Conservation (phyloP, 2,888 invertebrate genomes). For the Drosophila formosana region DNA sequence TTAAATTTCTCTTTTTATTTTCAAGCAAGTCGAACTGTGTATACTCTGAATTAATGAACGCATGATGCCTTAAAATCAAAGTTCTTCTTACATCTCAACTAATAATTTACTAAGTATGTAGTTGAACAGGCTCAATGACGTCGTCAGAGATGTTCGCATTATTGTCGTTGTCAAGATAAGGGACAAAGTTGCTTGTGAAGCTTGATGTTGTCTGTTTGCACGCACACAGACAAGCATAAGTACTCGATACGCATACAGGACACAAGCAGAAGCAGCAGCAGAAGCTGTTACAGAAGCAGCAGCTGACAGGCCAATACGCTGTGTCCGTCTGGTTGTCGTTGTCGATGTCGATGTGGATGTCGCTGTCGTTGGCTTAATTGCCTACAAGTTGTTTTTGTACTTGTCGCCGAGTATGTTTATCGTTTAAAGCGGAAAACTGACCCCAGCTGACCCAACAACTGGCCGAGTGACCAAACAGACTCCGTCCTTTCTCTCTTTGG, state of each 20-base stretch:
- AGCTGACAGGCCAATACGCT: conserved; percentile 62
- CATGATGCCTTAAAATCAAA: neutral
- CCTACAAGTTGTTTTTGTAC: conserved; percentile 73
- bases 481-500: conserved; percentile 37
- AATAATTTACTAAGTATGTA: neutral
- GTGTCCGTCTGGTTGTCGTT: conserved; percentile 12
- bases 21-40: neutral
- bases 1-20: neutral
- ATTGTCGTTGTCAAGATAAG: conserved; percentile 31
- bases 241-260: conserved; percentile 6
- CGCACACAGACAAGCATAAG: conserved; percentile 3
- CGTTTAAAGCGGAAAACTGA: conserved; percentile 71
- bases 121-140: conserved; percentile 18
- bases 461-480: conserved; percentile 17
- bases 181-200: conserved; percentile 2
- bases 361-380: conserved; percentile 61
- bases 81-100: neutral
- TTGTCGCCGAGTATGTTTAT: conserved; percentile 71
- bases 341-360: conserved; percentile 8
- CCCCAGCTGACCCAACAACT: conserved; percentile 50
- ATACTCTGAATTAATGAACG: neutral
- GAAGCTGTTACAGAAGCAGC: conserved; percentile 15
- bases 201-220: conserved; percentile 35
- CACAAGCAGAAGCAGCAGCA: conserved; percentile 13
- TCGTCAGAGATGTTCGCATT: conserved; percentile 38